Evolutionary conservation across 2,113 vertebrate species (phyloP).

Genomic region (Vimba vimba): DNA sequence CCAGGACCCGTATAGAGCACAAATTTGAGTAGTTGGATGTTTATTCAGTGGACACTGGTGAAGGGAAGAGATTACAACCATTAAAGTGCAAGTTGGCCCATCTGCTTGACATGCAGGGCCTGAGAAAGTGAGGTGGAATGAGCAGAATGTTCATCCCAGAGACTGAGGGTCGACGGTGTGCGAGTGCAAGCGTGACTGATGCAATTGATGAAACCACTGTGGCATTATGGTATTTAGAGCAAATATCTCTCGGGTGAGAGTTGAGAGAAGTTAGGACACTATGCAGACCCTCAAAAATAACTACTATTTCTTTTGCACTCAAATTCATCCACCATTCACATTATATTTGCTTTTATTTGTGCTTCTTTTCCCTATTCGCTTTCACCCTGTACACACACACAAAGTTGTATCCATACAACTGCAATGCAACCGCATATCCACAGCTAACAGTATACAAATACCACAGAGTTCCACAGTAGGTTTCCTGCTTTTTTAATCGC

Average conservation of each 20-base stretch:
- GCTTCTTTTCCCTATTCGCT: background rate
- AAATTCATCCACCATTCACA: background rate
- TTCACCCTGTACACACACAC: background rate
- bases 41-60: constrained; percentile 30
- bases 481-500: background rate
- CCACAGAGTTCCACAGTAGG: background rate
- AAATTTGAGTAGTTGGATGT: constrained; percentile 35
- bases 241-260: constrained; percentile 36
- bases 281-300: constrained; percentile 25
- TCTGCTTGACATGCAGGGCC: constrained; percentile 77
- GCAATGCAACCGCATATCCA: background rate
- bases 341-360: background rate
- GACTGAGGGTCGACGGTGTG: constrained; percentile 26
- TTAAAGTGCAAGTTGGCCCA: constrained; percentile 62
- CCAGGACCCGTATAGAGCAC: background rate
- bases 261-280: constrained; percentile 44
- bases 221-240: constrained; percentile 38
- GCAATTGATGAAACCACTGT: constrained; percentile 28
- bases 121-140: constrained; percentile 77
- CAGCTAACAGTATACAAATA: background rate
- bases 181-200: constrained; percentile 42
- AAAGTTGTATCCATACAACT: background rate
- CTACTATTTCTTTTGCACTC: background rate
- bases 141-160: constrained; percentile 65
- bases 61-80: constrained; percentile 32